Evolutionary conservation across 2,888 invertebrate species (phyloP).

Genomic region (Acanthococcus lagerstroemiae): DNA sequence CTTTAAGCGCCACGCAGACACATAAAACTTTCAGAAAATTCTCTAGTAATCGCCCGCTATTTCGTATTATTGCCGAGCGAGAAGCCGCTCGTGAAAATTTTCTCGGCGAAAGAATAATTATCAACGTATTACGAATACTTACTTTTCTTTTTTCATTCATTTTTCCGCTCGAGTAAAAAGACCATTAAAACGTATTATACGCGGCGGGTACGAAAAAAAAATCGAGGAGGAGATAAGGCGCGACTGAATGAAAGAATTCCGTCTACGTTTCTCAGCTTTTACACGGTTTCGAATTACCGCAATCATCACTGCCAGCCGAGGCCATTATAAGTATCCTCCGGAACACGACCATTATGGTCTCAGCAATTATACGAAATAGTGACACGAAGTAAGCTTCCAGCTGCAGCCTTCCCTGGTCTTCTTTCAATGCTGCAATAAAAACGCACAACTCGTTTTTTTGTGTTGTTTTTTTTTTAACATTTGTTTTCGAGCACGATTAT

Average conservation of each 20-base stretch:
- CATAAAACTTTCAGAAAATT: not conserved
- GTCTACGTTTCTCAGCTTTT: not conserved
- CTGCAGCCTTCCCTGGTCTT: not conserved
- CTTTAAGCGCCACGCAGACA: no score
- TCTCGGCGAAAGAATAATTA: not conserved
- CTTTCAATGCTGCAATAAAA: not conserved
- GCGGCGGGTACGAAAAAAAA: not conserved
- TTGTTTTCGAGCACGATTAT: no score
- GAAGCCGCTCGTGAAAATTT: not conserved
- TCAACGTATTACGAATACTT: not conserved
- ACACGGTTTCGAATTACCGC: slow-evolving; percentile 1
- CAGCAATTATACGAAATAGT: slow-evolving; percentile 4
- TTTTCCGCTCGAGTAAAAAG: not conserved
- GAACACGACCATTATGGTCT: slow-evolving; percentile 6
- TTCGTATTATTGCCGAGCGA: not conserved
- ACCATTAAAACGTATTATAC: not conserved
- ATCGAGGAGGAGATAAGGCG: not conserved
- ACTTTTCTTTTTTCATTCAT: not conserved
- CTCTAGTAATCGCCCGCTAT: not conserved
- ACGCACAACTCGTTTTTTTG: not conserved
- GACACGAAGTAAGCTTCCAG: not conserved
- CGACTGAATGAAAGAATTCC: not conserved
- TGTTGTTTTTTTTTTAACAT: not conserved
- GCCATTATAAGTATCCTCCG: slow-evolving; percentile 1
- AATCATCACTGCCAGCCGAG: not conserved